Evolutionary conservation across 2,888 invertebrate genomes (phyloP).

Genomic region (Crematogaster levior): DNA sequence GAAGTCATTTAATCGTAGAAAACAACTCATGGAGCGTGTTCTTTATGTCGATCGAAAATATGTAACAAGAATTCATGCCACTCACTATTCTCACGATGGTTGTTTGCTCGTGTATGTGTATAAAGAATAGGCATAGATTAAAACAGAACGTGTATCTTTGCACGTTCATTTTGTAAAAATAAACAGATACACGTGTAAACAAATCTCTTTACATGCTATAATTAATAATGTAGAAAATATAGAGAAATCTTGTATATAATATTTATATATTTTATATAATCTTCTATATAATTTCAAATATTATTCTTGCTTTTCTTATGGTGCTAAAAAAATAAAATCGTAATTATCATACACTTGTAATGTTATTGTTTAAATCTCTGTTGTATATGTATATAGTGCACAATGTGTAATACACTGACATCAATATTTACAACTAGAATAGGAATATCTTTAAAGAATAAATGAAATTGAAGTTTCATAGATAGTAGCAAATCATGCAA

Average conservation of each 20-base stretch:
- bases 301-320: background rate
- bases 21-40: background rate
- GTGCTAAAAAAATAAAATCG: conserved; percentile 9
- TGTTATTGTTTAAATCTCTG: background rate
- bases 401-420: conserved; percentile 38
- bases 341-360: conserved; percentile 15
- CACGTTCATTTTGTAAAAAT: conserved; percentile 21
- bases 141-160: conserved; percentile 13
- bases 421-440: conserved; percentile 50
- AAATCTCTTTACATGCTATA: conserved; percentile 37
- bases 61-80: conserved; percentile 60
- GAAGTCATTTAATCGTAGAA: background rate
- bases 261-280: too few relatives aligned
- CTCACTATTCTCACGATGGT: conserved; percentile 50
- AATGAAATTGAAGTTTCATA: conserved; percentile 31
- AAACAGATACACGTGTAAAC: conserved; percentile 6
- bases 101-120: conserved; percentile 5
- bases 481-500: conserved; percentile 36
- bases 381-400: background rate
- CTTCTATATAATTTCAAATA: too few relatives aligned
- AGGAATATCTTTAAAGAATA: conserved; percentile 19
- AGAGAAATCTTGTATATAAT: background rate
- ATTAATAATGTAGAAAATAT: conserved; percentile 12
- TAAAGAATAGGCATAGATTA: conserved; percentile 25
- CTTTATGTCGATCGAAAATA: conserved; percentile 48